These are phyloP conservation scores for Parnassius smintheus DNA, from an alignment of 2,888 invertebrate genomes.

Conservation along the genomic window DNA sequence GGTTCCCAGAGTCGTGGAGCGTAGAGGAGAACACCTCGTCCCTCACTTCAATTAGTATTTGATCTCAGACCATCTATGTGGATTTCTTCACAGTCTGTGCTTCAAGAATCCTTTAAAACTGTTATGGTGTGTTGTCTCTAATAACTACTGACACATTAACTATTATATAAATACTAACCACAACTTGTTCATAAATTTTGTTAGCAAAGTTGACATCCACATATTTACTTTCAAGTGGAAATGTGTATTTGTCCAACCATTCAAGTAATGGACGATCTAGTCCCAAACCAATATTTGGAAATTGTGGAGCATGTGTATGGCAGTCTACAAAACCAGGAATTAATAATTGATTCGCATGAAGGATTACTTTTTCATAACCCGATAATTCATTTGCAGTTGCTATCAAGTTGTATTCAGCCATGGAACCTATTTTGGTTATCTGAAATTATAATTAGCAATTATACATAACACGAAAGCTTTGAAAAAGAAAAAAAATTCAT, in stretches of 20 bases:
- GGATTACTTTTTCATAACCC: constrained; percentile 41
- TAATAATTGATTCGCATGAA: constrained; percentile 82
- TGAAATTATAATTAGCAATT: constrained; percentile 34
- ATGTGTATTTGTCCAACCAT: constrained; percentile 93
- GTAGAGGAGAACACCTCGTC: too few relatives aligned
- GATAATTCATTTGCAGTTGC: constrained; percentile 38
- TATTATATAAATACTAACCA: constrained; percentile 81
- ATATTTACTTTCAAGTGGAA: constrained; percentile 89
- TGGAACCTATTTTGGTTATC: constrained; percentile 53
- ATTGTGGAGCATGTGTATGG: constrained; percentile 95
- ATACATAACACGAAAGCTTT: too few relatives aligned
- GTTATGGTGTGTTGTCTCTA: too few relatives aligned
- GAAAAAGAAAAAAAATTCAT: too few relatives aligned
- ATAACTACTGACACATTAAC: too few relatives aligned
- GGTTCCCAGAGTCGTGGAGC: too few relatives aligned
- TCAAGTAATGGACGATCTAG: constrained; percentile 89
- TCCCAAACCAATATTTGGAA: constrained; percentile 91
- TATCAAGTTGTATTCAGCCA: constrained; percentile 43
- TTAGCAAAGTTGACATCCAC: constrained; percentile 84
- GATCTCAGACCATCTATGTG: too few relatives aligned
- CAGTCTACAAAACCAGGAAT: constrained; percentile 95
- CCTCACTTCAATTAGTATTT: too few relatives aligned
- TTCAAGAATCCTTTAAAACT: too few relatives aligned
- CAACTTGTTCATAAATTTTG: constrained; percentile 87
- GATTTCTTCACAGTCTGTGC: too few relatives aligned